Evolutionary conservation across 2,113 vertebrate species (phyloP).

Genomic region (Stomatorhinus ivindoensis): DNA sequence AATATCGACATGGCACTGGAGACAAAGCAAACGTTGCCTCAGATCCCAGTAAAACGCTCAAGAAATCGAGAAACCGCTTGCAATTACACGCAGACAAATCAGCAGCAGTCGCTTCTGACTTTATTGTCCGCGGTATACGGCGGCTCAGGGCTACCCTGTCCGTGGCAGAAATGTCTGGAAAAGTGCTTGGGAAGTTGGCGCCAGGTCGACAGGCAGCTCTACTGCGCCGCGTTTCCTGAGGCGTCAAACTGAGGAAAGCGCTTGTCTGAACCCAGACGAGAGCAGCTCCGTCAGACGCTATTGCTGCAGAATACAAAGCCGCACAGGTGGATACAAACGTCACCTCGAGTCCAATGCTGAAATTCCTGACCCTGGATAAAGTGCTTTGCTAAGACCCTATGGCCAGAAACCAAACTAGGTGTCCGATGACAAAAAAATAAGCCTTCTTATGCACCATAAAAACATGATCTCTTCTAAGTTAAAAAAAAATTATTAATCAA

Average conservation of each 20-base stretch:
- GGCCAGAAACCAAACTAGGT: not conserved
- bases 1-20: not conserved
- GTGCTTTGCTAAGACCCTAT: not conserved
- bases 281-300: not conserved
- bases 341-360: not conserved
- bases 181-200: not conserved
- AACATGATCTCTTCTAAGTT: not conserved
- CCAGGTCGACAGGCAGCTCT: not conserved
- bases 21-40: not conserved
- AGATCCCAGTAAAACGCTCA: not conserved
- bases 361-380: not conserved
- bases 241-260: not conserved
- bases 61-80: not conserved
- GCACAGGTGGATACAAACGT: not conserved
- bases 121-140: not conserved
- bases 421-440: not conserved
- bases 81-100: not conserved
- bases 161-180: not conserved
- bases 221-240: not conserved
- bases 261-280: not conserved
- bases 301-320: not conserved
- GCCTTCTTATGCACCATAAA: not conserved
- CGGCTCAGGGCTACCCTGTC: not conserved
- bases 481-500: not conserved
- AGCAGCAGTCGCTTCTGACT: not conserved